phyloP scores from a whole-genome alignment of 1,140 invertebrate genomes.

The Drosophila orena region DNA sequence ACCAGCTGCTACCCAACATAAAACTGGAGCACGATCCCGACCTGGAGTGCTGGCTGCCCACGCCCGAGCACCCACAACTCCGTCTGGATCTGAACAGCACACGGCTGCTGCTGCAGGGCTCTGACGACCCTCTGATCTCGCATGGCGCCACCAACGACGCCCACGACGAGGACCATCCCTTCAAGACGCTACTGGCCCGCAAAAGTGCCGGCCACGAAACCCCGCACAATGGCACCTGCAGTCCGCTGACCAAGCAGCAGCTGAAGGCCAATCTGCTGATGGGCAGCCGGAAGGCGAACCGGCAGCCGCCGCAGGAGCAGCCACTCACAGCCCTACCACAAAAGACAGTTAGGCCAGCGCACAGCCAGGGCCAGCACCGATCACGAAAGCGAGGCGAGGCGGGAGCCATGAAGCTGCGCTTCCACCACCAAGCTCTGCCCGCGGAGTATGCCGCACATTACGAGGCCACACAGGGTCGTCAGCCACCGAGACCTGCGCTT shows the following conservation, averaged over 20 bases:
- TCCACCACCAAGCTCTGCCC: constrained; percentile 92
- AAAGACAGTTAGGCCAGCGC: constrained; percentile 86
- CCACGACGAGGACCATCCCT: constrained; percentile 79
- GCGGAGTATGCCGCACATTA: constrained; percentile 92
- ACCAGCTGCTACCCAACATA: constrained; percentile 53
- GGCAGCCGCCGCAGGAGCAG: constrained; percentile 10
- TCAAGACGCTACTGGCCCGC: constrained; percentile 59
- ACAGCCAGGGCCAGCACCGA: constrained; percentile 9
- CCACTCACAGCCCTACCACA: constrained; percentile 1
- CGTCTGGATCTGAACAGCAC: constrained; percentile 57
- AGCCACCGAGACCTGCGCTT: constrained; percentile 31
- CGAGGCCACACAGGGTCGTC: constrained; percentile 88
- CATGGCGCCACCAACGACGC: constrained; percentile 69
- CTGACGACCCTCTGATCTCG: constrained; percentile 81
- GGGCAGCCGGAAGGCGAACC: constrained; percentile 58
- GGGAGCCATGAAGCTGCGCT: constrained; percentile 90
- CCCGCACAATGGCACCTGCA: constrained; percentile 62
- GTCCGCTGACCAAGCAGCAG: constrained; percentile 75
- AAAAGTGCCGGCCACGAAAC: constrained; percentile 40
- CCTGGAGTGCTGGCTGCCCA: constrained; percentile 59
- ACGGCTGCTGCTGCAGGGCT: constrained; percentile 72
- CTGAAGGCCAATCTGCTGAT: constrained; percentile 74
- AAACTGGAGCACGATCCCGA: constrained; percentile 63
- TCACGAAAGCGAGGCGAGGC: constrained; percentile 38
- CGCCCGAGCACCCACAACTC: constrained; percentile 34